Evolutionary conservation across 2,113 vertebrate genomes (phyloP), one percentile per base, ranked within the genome.

Genomic region (Pogonocichla stellata): DNA sequence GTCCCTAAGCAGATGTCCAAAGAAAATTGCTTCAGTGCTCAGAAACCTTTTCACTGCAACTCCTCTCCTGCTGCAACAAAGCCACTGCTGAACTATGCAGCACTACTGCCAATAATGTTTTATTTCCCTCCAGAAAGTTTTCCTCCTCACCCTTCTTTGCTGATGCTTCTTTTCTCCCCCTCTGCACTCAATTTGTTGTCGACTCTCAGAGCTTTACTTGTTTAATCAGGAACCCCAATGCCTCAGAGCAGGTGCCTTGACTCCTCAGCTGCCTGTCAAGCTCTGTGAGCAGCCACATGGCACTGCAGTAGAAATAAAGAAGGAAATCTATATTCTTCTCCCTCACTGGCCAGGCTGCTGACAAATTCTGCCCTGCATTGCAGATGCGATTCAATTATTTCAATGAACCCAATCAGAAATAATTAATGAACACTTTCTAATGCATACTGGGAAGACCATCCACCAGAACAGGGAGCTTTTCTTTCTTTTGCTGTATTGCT

Each of bases 391-490:
- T 82, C 73, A 95, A 75, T 96, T 96, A 82, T 79, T 91, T 43
- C 87, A 92, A 47, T 82, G 86, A 93, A 85, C 34, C 42, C 70
- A 34, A 79, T 94, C 80, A 85, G 85, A 74, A 95, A 95, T 92
- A 94, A 96, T 95, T 95, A 95, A 96, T 85, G 88, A 93, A 93
- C 75, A 82, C 64, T 42, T 94, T 93, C 72, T 80, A 93, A 87
- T 33, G 73, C 9, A 10, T 57, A 20, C 38, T 84, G 85, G 79
- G 72, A 78, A 87, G 80, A 80, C 43, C 82, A 71, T 65, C 70
- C 65, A 93, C 84, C 31, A 66, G 81, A 92, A 17, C n/a, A 54
- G 23, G 73, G 40, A 69, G 45, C 11, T 82, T 80, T 92, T 58
- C 86, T 86, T 94, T 88, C 86, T 86, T 53, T 69, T 85, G 53